Conservation (phyloP, 2,888 invertebrate species). For the Stenodera caucasica region DNA sequence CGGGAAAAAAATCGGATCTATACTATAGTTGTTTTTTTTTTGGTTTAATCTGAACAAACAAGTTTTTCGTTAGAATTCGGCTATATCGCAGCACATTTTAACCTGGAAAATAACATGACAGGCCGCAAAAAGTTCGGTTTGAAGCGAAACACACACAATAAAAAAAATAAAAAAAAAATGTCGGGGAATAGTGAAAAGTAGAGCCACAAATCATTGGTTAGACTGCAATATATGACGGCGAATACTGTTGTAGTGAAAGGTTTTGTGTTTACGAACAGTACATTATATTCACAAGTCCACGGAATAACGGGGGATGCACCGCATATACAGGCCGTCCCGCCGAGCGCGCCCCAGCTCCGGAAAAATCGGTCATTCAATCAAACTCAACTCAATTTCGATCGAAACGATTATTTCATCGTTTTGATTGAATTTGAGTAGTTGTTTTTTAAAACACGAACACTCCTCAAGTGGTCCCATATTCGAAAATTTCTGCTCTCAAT, state of each 20-base stretch:
- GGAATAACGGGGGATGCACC: slow-evolving; percentile 42
- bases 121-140: slow-evolving; percentile 33
- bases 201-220: slow-evolving; percentile 45
- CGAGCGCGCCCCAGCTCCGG: too few species aligned
- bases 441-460: too few species aligned
- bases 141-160: too few species aligned
- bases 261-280: slow-evolving; percentile 49
- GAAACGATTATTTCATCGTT: too few species aligned
- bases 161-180: slow-evolving; percentile 41
- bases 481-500: too few species aligned
- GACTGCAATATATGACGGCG: slow-evolving; percentile 47
- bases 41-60: slow-evolving; percentile 27
- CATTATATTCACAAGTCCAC: slow-evolving; percentile 46
- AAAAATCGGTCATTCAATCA: too few species aligned
- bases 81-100: slow-evolving; percentile 38
- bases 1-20: too few species aligned
- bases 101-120: slow-evolving; percentile 37
- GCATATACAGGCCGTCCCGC: too few species aligned
- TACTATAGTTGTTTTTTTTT: neutral
- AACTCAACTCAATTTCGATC: too few species aligned
- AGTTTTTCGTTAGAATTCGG: slow-evolving; percentile 32
- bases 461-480: too few species aligned
- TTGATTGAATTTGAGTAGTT: too few species aligned
- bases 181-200: slow-evolving; percentile 43
- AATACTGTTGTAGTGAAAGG: slow-evolving; percentile 46